Evolutionary conservation across 1,140 invertebrate species (phyloP), one percentile per base, ranked within the genome.

Genomic region (Drosophila sulfurigaster): DNA sequence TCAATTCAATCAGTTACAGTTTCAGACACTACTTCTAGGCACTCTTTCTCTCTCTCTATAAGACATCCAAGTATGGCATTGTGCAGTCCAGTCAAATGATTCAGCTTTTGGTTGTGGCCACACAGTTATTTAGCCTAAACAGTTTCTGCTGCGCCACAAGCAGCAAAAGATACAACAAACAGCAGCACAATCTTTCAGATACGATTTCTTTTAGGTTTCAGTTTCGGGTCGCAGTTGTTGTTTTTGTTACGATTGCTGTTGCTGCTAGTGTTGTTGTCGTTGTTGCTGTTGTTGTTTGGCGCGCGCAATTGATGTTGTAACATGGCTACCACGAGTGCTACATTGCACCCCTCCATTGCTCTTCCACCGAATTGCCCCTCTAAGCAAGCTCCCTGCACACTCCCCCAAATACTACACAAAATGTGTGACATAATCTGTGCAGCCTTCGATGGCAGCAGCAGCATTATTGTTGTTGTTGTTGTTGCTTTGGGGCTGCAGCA

Each of bases 341-440:
- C 83, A 88, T 80, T 46, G 65, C 63, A 51, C 30, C 20, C 41
- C 68, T 69, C 71, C 62, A 20, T 46, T 28, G 46, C 65, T 51
- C 45, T 58, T 57, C 20, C 45, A 52, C 25, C 60, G 45, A 28
- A 28, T 32, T 15, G 46, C 20, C 8, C 52, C 43, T 25, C 28
- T 62, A 49, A 54, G 63, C 13, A n/a, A 62, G 35, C 57, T 57
- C 62, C 48, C 66, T 41, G 62, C 51, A 52, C 75, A 82, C 81
- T 79, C 81, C 81, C 85, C 81, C 72, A 83, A 57, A 51, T 74
- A 38, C 35, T 25, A 79, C 73, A 77, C 75, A 86, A 89, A 87
- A 89, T 89, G 85, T 89, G 85, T 89, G 85, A 89, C 85, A 89
- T 89, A 89, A 89, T 89, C 85, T 89, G 85, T 89, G 86, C 85